Evolutionary conservation across 2,113 vertebrate genomes (phyloP).

Genomic region (Euleptes europaea): DNA sequence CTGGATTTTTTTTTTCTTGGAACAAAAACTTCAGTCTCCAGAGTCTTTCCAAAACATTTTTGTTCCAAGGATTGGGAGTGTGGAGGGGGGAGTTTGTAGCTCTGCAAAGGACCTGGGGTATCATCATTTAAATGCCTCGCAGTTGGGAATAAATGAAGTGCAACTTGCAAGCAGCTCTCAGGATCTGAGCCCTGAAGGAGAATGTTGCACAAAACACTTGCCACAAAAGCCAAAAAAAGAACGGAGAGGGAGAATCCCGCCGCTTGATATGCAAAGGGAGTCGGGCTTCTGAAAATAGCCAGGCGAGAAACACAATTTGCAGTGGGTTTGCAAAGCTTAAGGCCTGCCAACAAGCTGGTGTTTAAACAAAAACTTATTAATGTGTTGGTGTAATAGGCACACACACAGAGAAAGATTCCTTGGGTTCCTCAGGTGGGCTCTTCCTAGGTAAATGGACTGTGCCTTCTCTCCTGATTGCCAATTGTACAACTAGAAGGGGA

Average conservation of each 20-base stretch:
- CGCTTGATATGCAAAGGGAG: slow-evolving; percentile 15
- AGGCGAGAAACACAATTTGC: neutral
- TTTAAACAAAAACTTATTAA: slow-evolving; percentile 70
- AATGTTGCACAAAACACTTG: slow-evolving; percentile 43
- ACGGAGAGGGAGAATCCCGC: slow-evolving; percentile 17
- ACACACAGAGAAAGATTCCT: slow-evolving; percentile 1
- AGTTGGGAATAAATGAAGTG: slow-evolving; percentile 62
- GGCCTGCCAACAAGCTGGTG: slow-evolving; percentile 66
- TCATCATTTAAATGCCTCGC: slow-evolving; percentile 40
- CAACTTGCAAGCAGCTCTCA: slow-evolving; percentile 37
- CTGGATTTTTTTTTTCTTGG: too few species aligned
- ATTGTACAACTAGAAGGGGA: slow-evolving; percentile 50
- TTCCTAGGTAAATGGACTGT: slow-evolving; percentile 72
- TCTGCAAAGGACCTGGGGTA: neutral
- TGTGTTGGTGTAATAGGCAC: slow-evolving; percentile 73
- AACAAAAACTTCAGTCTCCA: too few species aligned
- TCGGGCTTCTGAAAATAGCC: slow-evolving; percentile 22
- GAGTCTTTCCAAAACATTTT: neutral
- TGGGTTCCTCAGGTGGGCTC: slow-evolving; percentile 68
- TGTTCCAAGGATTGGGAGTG: neutral
- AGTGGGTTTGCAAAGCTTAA: slow-evolving; percentile 40
- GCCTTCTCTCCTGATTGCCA: slow-evolving; percentile 61
- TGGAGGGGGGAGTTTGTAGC: neutral
- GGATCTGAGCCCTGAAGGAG: slow-evolving; percentile 23
- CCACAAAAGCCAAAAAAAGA: neutral